phyloP scores from a whole-genome alignment of 2,113 vertebrate species.

The Sinocyclocheilus maitianheensis region DNA sequence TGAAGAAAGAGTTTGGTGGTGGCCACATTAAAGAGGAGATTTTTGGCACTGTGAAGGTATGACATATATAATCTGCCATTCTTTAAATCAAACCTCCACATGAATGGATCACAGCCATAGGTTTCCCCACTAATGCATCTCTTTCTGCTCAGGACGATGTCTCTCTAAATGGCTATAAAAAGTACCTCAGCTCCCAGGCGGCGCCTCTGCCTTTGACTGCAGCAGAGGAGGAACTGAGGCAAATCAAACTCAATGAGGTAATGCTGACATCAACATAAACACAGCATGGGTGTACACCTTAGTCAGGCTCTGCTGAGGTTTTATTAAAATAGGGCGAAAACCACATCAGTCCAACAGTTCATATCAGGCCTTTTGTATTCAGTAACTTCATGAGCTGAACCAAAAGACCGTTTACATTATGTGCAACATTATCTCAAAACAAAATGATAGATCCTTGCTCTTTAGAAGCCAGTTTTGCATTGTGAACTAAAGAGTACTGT shows the following conservation, averaged over 20 bases:
- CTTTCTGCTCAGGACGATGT: conserved; percentile 81
- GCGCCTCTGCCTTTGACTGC: conserved; percentile 84
- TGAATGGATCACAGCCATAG: neutral
- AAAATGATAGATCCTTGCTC: neutral
- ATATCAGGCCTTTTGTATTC: neutral
- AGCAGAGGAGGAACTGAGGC: conserved; percentile 86
- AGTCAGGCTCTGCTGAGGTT: conserved; percentile 6
- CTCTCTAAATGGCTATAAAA: conserved; percentile 84
- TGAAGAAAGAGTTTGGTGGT: conserved; percentile 90
- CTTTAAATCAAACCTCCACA: neutral
- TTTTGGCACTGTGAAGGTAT: conserved; percentile 85
- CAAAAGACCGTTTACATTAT: neutral
- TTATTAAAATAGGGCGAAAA: conserved; percentile 1
- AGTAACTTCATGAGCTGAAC: neutral
- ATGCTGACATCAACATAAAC: neutral
- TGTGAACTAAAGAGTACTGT: too few species aligned
- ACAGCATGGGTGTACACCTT: conserved; percentile 2
- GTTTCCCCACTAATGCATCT: conserved; percentile 22
- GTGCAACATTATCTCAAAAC: neutral
- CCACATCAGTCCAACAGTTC: neutral
- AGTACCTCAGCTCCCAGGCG: conserved; percentile 79
- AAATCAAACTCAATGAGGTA: conserved; percentile 90
- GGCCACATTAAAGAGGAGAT: conserved; percentile 90
- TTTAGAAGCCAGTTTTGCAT: neutral
- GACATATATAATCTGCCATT: neutral